Conservation (phyloP, 2,888 invertebrate genomes). For the Ethmia dodecea region DNA sequence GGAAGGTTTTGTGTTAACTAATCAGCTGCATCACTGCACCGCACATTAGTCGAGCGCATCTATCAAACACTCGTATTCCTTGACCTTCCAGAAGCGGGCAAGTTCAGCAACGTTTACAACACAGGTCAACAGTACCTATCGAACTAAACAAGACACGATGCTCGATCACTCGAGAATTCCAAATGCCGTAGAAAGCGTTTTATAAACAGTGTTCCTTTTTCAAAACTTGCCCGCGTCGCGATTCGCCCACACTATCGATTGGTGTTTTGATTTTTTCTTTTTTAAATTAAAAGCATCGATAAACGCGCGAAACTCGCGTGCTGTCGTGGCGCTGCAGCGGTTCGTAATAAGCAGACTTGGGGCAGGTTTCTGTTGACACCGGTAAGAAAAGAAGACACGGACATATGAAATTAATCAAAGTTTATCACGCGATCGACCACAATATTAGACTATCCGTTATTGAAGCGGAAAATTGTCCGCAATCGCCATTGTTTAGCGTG, state of each 20-base stretch:
- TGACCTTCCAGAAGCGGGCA: constrained; percentile 45
- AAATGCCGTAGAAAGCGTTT: constrained; percentile 29
- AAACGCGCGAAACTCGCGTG: constrained; percentile 44
- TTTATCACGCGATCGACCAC: constrained; percentile 2
- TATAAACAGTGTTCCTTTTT: constrained; percentile 44
- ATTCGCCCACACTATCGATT: constrained; percentile 30
- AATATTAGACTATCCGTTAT: too few relatives aligned
- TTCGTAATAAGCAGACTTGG: constrained; percentile 46
- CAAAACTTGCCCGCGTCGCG: constrained; percentile 33
- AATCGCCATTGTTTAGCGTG: too few relatives aligned
- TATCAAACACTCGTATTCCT: constrained; percentile 40
- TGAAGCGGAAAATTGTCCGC: too few relatives aligned
- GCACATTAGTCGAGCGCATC: too few relatives aligned
- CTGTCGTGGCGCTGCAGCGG: constrained; percentile 48
- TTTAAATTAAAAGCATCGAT: constrained; percentile 27
- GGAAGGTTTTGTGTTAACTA: too few relatives aligned
- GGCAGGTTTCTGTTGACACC: constrained; percentile 9
- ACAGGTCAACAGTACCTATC: constrained; percentile 12
- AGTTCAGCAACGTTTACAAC: constrained; percentile 31
- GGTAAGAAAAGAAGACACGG: constrained; percentile 13
- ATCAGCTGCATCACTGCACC: constrained; percentile 22
- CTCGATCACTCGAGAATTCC: constrained; percentile 22
- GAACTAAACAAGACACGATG: constrained; percentile 24
- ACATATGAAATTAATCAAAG: constrained; percentile 3
- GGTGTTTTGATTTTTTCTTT: constrained; percentile 28